Conservation (phyloP, 2,797 vertebrate genomes). For the Chiloscyllium punctatum region DNA sequence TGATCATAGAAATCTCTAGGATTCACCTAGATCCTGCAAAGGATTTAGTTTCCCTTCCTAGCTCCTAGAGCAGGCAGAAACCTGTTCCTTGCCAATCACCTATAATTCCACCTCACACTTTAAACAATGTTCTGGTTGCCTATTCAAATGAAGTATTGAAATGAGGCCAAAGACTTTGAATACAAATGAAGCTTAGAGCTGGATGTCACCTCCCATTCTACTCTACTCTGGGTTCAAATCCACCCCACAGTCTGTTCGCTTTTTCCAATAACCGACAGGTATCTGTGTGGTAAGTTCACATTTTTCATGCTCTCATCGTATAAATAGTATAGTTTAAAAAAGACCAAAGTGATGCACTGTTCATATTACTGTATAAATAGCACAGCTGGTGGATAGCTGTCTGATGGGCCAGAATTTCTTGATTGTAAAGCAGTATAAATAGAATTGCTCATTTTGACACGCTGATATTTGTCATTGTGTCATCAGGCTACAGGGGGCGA, state of each 20-base stretch:
- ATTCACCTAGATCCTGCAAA: neutral
- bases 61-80: neutral
- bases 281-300: neutral
- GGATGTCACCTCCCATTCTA: neutral
- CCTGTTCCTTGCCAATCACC: neutral
- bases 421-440: neutral
- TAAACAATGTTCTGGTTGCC: neutral
- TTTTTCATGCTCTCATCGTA: neutral
- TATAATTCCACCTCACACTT: neutral
- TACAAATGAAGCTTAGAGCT: neutral
- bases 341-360: neutral
- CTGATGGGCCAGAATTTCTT: neutral
- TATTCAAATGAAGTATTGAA: neutral
- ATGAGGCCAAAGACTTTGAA: neutral
- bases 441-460: conserved; percentile 17
- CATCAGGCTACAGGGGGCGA: neutral
- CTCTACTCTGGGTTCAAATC: neutral
- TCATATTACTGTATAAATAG: neutral
- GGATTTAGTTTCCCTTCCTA: neutral
- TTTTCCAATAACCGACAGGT: neutral
- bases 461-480: neutral
- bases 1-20: neutral
- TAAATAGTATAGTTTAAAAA: conserved; percentile 13
- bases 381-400: neutral
- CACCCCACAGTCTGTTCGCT: neutral